Evolutionary conservation across 1,140 invertebrate genomes (phyloP).

Genomic region (Anoplophora glabripennis): DNA sequence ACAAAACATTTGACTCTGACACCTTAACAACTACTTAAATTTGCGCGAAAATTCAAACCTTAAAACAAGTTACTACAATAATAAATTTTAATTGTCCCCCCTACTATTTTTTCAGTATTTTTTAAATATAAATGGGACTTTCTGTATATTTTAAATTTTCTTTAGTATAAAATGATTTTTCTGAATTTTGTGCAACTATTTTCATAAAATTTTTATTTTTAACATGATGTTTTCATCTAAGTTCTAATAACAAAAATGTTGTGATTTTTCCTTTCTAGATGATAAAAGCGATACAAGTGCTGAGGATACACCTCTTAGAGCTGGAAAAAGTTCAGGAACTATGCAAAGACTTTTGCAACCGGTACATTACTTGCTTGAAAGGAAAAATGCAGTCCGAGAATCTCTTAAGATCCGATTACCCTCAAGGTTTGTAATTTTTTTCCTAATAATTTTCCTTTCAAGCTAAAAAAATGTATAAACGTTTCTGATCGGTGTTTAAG

Average conservation of each 20-base stretch:
- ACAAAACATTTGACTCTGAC: too few relatives aligned
- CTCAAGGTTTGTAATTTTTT: conserved; percentile 47
- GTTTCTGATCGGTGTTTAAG: conserved; percentile 14
- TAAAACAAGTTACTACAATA: too few relatives aligned
- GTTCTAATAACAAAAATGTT: neutral
- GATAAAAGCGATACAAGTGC: conserved; percentile 96
- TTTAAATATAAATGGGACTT: too few relatives aligned
- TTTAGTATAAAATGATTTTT: too few relatives aligned
- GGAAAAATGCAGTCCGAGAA: conserved; percentile 97
- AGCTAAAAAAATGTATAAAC: neutral
- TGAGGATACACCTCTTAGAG: conserved; percentile 93
- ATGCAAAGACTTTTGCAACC: conserved; percentile 94
- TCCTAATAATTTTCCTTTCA: neutral
- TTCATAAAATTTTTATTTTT: too few relatives aligned
- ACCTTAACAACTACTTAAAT: too few relatives aligned
- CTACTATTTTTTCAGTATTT: too few relatives aligned
- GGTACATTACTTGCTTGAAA: conserved; percentile 93
- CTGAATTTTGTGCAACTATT: too few relatives aligned
- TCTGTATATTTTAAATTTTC: too few relatives aligned
- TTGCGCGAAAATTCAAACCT: too few relatives aligned
- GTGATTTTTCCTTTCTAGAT: conserved; percentile 62
- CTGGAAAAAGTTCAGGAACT: conserved; percentile 95
- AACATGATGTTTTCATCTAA: too few relatives aligned
- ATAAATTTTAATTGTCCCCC: too few relatives aligned
- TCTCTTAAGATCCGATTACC: conserved; percentile 72